A percentile compares a stretch with the other conserved stretches of the same genome.
Evolutionary conservation across 2,888 invertebrate species (phyloP).

Genomic region (Paralinhomoeus sp.): DNA sequence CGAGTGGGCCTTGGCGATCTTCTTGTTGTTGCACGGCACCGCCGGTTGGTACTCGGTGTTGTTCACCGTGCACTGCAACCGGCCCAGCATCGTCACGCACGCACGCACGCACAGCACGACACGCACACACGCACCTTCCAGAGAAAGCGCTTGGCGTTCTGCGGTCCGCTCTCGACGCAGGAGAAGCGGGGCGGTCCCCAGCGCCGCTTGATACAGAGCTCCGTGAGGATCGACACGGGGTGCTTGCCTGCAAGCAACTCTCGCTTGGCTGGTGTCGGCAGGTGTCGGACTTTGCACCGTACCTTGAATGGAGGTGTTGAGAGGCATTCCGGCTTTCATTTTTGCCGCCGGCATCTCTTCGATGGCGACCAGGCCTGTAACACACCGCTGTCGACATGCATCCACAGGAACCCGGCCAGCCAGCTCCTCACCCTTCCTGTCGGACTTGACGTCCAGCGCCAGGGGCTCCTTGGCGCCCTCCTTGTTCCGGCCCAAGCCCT

Average conservation of each 20-base stretch:
- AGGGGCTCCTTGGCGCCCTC: constrained; percentile 71
- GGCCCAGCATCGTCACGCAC: too few species aligned
- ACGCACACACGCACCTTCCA: constrained; percentile 81
- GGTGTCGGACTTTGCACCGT: too few species aligned
- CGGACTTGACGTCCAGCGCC: constrained; percentile 75
- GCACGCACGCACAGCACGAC: too few species aligned
- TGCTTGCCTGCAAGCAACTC: constrained; percentile 72
- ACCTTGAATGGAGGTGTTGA: too few species aligned
- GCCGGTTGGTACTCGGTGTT: constrained; percentile 66
- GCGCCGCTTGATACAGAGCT: constrained; percentile 64
- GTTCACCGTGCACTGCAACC: too few species aligned
- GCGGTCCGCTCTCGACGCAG: constrained; percentile 67
- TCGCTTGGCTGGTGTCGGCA: too few species aligned
- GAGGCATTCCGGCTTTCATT: too few species aligned
- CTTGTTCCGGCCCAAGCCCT: constrained; percentile 82
- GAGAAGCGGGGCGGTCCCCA: constrained; percentile 63
- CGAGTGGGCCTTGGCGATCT: constrained; percentile 72
- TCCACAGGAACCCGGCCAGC: too few species aligned
- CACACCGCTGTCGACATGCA: too few species aligned
- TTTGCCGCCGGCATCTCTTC: constrained; percentile 6
- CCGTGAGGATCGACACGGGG: constrained; percentile 79
- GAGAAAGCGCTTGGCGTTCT: constrained; percentile 73
- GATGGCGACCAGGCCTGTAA: constrained; percentile 15
- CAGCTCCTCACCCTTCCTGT: constrained; percentile 74
- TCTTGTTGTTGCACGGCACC: constrained; percentile 67